Evolutionary conservation across 1,140 invertebrate genomes (phyloP), one percentile per base, ranked within the genome.

Genomic region (Drosophila nebulosa): DNA sequence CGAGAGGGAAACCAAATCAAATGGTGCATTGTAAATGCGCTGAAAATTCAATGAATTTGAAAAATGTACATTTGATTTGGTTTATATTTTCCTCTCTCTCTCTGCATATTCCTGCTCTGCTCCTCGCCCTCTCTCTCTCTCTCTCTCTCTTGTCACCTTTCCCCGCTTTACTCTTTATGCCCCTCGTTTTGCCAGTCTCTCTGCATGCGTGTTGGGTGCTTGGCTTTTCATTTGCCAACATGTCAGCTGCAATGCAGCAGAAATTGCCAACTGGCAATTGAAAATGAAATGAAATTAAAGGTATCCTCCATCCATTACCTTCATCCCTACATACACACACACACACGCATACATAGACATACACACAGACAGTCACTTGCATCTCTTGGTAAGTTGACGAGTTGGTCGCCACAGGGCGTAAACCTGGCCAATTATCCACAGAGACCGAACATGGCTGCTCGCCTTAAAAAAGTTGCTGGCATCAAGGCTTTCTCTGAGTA

Each of bases 1-100:
- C 7, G 39, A 9, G n/a, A 26, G 50, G 9, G n/a, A 26, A 52
- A n/a, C n/a, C n/a, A 7, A 30, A n/a, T 53, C 51, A 53, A 16
- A 30, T 64, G 27, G 30, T 46, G 24, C 67, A 50, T 51, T 75
- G 62, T 62, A 81, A 81, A 77, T 77, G 78, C 77, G 39, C 62
- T 74, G 81, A 56, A 85, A 85, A 85, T 86, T 85, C 81, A 85
- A 71, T 85, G 81, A 85, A 81, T 85, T 85, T 85, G 81, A 85
- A 86, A 85, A 85, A 85, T 85, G 81, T 86, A 64, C 81, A 81
- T 85, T 85, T 85, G 81, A 85, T 85, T 85, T 85, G 78, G 69
- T 86, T 86, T 78, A 85, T 84, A 84, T 78, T 84, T 74, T 74
- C 53, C 16, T 18, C 35, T 66, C 36, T 24, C 35, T 55, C 55